Percentiles rank a stretch among this genome's conserved stretches.
Conservation (phyloP, 1,140 invertebrate species). For the Octopus bimaculoides region DNA sequence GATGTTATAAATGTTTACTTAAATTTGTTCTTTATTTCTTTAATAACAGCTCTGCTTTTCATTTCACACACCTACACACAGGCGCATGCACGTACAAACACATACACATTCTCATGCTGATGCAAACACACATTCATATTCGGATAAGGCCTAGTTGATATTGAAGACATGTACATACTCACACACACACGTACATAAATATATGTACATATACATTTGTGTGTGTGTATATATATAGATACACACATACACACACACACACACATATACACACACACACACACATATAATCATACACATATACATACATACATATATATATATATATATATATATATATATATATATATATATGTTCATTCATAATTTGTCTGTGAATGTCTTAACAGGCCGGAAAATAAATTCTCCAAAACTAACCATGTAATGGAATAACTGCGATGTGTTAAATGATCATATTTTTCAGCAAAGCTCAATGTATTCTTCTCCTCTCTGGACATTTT, state of each 20-base stretch:
- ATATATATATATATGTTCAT: neutral
- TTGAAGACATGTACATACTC: neutral
- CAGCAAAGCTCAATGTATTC: too few species aligned
- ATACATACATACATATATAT: neutral
- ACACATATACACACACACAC: neutral
- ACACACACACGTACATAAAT: neutral
- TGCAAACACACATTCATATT: neutral
- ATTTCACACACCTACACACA: neutral
- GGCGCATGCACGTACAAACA: neutral
- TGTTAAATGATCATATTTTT: too few species aligned
- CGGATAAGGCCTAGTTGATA: too few species aligned
- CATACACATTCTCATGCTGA: neutral
- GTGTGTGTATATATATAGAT: neutral
- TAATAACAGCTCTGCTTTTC: too few species aligned
- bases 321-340: neutral
- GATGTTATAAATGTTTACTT: too few species aligned
- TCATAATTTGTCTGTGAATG: too few species aligned
- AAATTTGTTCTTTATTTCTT: too few species aligned
- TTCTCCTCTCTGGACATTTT: too few species aligned
- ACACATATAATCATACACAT: neutral
- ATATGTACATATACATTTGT: neutral
- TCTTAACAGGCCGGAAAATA: too few species aligned
- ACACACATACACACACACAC: neutral
- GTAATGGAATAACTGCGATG: too few species aligned
- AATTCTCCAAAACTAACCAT: too few species aligned